Base-by-base conservation (phyloP, 2,797 vertebrate genomes). In the Loriculus beryllinus region DNA sequence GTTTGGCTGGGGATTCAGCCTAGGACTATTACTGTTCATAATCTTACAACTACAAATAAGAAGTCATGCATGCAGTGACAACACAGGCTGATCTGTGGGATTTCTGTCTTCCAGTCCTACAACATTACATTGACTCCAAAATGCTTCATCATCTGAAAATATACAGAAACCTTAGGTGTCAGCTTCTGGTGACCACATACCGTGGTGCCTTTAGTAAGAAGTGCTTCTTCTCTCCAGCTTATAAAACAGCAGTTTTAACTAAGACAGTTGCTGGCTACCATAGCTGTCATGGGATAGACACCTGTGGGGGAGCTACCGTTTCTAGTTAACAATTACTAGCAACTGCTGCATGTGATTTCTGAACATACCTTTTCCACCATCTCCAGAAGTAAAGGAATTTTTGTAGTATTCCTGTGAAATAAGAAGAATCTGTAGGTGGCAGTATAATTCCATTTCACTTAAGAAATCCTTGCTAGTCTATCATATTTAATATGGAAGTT, bases 331-430 rank as follows among this genome's bases (percentile, higher is more conserved):
- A 65, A 51, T 56, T 67, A 42, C 31, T 39, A 67, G 35, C 31
- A 82, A 72, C 8, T 4, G 40, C 3, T 8, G 42, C 67, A 39
- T 4, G 25, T 14, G 31, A 75, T 76, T 90, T 70, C 72, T 59
- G 47, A 43, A 92, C 93, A 0, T 97, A 99, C 99, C 99, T 98
- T 98, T 98, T 82, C 98, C 98, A 81, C 99, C 99, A 90, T 99
- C 99, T 74, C 99, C 99, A 9, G 99, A 99, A 19, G 99, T 99
- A 81, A 99, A 99, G 85, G 99, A 98, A 28, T 98, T 99, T 86
- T 98, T 98, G 96, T 98, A 99, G 95, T 97, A 92, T 49, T 99
- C 99, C 99, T 99, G 97, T 33, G 78, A 96, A 95, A 93, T 67
- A 97, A 77, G 80, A 86, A 8, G 29, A 45, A 82, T 92, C 95